Conservation (phyloP, 1,140 invertebrate genomes). For the Pseudomyrmex flavicornis region DNA sequence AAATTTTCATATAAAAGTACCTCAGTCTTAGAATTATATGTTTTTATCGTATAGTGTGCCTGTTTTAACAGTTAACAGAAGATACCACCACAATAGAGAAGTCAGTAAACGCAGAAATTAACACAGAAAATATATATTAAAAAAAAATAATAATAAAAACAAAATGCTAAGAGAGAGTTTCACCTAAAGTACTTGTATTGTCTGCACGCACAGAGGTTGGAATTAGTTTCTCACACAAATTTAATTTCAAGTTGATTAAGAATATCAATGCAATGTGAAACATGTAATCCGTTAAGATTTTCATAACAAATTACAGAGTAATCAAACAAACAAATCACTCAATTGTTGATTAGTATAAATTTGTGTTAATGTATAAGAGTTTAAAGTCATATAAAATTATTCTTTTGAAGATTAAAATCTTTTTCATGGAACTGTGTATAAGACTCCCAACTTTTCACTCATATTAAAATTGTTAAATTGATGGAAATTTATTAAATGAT, state of each 20-base stretch:
- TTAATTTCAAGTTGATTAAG: slow-evolving; percentile 66
- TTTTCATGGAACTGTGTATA: slow-evolving; percentile 1
- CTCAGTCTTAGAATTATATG: slow-evolving; percentile 18
- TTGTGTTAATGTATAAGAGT: slow-evolving; percentile 45
- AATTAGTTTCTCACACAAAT: slow-evolving; percentile 79
- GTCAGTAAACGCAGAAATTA: slow-evolving; percentile 35
- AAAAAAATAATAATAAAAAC: slow-evolving; percentile 71
- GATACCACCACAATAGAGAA: slow-evolving; percentile 29
- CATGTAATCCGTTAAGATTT: not conserved
- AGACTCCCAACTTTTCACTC: slow-evolving; percentile 31
- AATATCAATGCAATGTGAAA: not conserved
- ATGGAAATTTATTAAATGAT: slow-evolving; percentile 69
- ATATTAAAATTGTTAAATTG: slow-evolving; percentile 10
- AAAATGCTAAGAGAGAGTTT: slow-evolving; percentile 80
- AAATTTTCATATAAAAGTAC: slow-evolving; percentile 3
- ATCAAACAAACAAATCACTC: slow-evolving; percentile 38
- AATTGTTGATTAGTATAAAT: slow-evolving; percentile 53
- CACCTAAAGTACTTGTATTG: slow-evolving; percentile 78
- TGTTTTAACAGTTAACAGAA: too few species aligned
- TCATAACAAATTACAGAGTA: not conserved
- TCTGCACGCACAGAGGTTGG: slow-evolving; percentile 78
- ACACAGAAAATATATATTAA: slow-evolving; percentile 44
- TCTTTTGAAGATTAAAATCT: not conserved
- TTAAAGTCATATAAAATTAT: slow-evolving; percentile 26
- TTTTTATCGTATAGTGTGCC: not conserved